These are phyloP conservation scores for Trochalopteron elliotii DNA, from an alignment of 2,113 vertebrate genomes.

Conservation along the genomic window DNA sequence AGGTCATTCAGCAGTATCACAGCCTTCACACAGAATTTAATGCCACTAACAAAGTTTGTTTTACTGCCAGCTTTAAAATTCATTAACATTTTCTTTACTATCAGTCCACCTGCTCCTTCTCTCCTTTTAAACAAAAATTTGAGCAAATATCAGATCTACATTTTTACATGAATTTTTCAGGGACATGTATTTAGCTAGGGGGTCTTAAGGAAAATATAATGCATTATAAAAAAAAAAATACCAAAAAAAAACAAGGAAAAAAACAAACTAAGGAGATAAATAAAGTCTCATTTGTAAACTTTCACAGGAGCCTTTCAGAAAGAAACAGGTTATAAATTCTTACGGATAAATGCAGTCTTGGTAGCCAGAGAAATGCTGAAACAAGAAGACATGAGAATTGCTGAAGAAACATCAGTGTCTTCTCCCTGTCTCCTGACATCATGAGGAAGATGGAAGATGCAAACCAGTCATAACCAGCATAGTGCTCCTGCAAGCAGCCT, in stretches of 20 bases:
- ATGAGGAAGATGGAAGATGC: slow-evolving; percentile 88
- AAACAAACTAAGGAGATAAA: neutral
- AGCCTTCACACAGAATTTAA: neutral
- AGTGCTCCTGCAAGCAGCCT: slow-evolving; percentile 79
- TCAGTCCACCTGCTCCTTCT: neutral
- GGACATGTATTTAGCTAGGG: neutral
- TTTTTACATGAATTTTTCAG: neutral
- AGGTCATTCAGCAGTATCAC: neutral
- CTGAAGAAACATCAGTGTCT: slow-evolving; percentile 80
- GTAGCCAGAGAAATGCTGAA: slow-evolving; percentile 91
- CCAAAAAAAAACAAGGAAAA: neutral
- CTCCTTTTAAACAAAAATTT: neutral
- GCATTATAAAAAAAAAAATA: neutral
- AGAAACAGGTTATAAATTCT: slow-evolving; percentile 57
- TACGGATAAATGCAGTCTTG: slow-evolving; percentile 86
- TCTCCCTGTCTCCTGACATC: slow-evolving; percentile 82
- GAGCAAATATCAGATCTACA: neutral
- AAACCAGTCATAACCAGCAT: slow-evolving; percentile 89
- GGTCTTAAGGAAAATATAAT: neutral
- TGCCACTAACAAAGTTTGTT: neutral
- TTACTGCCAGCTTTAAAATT: slow-evolving; percentile 27
- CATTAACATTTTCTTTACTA: neutral
- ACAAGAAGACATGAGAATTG: slow-evolving; percentile 81
- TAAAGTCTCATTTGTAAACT: neutral
- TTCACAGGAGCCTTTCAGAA: neutral